phyloP scores from a whole-genome alignment of 2,888 invertebrate species.

The Tenthredo notha region DNA sequence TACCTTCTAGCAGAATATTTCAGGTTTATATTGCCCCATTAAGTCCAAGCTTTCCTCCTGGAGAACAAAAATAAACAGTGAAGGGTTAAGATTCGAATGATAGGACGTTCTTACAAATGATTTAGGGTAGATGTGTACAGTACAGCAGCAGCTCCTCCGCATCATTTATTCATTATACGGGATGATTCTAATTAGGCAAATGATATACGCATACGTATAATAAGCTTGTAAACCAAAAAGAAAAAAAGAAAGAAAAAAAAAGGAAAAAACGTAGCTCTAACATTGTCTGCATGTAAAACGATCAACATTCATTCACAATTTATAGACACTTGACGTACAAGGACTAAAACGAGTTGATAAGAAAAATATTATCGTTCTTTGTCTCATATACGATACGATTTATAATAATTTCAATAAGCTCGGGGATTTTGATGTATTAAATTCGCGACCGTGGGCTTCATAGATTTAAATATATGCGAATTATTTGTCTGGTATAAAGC shows the following conservation, averaged over 20 bases:
- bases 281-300: not conserved
- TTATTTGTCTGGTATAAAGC: not conserved
- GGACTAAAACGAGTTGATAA: not conserved
- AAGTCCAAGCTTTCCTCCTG: conserved; percentile 88
- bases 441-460: not conserved
- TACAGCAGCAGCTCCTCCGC: not conserved
- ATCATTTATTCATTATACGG: not conserved
- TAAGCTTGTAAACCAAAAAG: not conserved
- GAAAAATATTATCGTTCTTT: not conserved
- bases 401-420: not conserved
- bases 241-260: not conserved
- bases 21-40: conserved; percentile 89
- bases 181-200: not conserved
- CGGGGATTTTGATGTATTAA: not conserved
- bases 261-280: not conserved
- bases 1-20: conserved; percentile 89
- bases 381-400: not conserved
- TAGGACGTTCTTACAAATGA: conserved; percentile 53
- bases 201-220: not conserved
- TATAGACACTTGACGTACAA: not conserved
- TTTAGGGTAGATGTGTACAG: not conserved
- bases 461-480: not conserved
- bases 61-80: conserved; percentile 81
- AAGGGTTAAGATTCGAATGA: conserved; percentile 75
- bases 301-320: not conserved